A percentile compares a stretch with the other conserved stretches of the same genome.
Conservation (phyloP, 2,797 vertebrate genomes). For the Rhinoraja longicauda region DNA sequence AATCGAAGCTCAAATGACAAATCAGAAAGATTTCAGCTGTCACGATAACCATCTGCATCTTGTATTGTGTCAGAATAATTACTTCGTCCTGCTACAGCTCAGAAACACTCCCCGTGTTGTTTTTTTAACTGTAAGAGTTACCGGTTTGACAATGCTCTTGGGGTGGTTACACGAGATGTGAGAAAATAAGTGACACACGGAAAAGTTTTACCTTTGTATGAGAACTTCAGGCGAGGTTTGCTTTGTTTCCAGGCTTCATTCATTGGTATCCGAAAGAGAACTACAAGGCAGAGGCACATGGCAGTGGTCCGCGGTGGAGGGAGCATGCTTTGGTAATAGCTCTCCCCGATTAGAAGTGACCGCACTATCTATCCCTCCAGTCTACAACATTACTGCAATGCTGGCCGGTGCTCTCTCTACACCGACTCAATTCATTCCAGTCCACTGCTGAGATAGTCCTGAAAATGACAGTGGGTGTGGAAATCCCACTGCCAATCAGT, state of each 20-base stretch:
- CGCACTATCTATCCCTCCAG: slow-evolving; percentile 3
- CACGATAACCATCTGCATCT: not conserved
- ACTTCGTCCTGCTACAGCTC: not conserved
- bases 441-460: slow-evolving; percentile 5
- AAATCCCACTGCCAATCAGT: slow-evolving; percentile 3
- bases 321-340: not conserved
- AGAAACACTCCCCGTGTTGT: not conserved
- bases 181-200: not conserved
- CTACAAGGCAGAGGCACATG: not conserved
- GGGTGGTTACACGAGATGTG: not conserved
- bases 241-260: slow-evolving; percentile 27
- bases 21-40: not conserved
- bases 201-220: slow-evolving; percentile 24
- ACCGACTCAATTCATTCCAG: slow-evolving; percentile 15
- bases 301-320: not conserved
- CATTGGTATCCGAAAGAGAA: not conserved
- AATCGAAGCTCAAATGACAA: not conserved
- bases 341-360: not conserved
- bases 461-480: slow-evolving; percentile 16
- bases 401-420: not conserved
- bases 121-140: not conserved
- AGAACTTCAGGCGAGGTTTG: slow-evolving; percentile 30
- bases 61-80: not conserved
- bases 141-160: not conserved
- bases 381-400: not conserved